Conservation (phyloP, 2,113 vertebrate species). For the Erythrocebus patas region DNA sequence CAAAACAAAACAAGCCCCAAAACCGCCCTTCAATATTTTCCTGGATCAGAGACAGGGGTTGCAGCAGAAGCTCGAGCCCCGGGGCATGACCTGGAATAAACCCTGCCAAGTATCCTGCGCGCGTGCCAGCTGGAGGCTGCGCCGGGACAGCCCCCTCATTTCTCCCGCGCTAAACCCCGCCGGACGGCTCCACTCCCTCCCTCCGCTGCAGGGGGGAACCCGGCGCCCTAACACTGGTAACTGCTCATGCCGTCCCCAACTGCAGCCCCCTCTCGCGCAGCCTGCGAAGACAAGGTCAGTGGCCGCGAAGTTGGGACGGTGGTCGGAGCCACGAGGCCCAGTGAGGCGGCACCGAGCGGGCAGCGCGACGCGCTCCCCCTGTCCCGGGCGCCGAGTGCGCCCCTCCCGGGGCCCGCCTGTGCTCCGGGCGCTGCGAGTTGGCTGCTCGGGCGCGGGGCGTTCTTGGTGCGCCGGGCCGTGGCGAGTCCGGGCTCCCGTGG, state of each 20-base stretch:
- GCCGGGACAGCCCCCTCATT: constrained; percentile 47
- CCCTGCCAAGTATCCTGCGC: background rate
- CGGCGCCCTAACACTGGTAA: background rate
- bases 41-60: accelerated
- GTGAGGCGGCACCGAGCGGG: background rate
- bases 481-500: background rate
- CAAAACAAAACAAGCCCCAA: background rate
- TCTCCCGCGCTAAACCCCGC: constrained; percentile 66
- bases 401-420: constrained; percentile 39
- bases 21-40: background rate
- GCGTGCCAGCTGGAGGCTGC: constrained; percentile 45
- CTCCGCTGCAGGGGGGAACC: constrained; percentile 46
- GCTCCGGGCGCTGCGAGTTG: background rate
- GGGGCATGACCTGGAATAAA: background rate
- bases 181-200: constrained; percentile 75
- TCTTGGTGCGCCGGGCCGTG: background rate
- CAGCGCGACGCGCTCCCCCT: constrained; percentile 31
- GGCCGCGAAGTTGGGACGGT: background rate
- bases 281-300: accelerated
- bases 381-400: constrained; percentile 28
- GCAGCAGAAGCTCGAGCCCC: background rate
- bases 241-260: accelerated
- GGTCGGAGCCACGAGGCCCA: background rate
- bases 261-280: background rate
- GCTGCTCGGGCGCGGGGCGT: background rate